Evolutionary conservation across 2,113 vertebrate species (phyloP), one percentile per base, ranked within the genome.

Genomic region (Petaurus breviceps): DNA sequence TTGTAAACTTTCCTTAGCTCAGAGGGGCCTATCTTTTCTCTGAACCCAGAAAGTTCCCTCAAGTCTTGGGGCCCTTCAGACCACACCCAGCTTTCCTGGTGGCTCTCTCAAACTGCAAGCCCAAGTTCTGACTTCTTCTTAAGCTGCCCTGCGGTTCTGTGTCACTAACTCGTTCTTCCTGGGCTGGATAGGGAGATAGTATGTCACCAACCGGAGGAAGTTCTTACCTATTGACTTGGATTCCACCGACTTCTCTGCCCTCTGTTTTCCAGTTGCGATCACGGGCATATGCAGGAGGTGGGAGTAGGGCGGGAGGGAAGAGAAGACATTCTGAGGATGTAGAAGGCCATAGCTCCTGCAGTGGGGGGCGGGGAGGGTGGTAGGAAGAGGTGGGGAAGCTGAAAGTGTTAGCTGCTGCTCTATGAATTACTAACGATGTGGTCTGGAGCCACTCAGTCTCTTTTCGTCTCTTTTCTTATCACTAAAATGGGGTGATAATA

Each of bases 331-430:
- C 51, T 51, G 57, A 26, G 68, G 16, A n/a, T 16, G 1, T 16
- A 1, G 61, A n/a, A 19, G 61, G 12, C 7, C 12, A 2, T n/a
- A 22, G 14, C 37, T n/a, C 37, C 37, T 7, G 37, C 68, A n/a
- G 37, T 7, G 0, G 14, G 14, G 61, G 14, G 2, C 4, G 47
- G 47, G 47, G 47, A n/a, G n/a, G n/a, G 31, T 16, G 37, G 68
- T 7, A n/a, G 37, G 16, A n/a, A n/a, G 37, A 77, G 68, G 14
- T 0, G 6, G 25, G 4, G 14, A n/a, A n/a, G 12, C 3, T 2
- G 61, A 3, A 16, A 68, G 16, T n/a, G 37, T n/a, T 31, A 3
- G 26, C 61, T 7, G 9, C 14, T 3, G 14, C 31, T 77, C 31
- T 77, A 19, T 6, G 0, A n/a, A 6, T n/a, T 16, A 37, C 61